Conservation (phyloP, 2,113 vertebrate species). For the Hippocampus abdominalis region DNA sequence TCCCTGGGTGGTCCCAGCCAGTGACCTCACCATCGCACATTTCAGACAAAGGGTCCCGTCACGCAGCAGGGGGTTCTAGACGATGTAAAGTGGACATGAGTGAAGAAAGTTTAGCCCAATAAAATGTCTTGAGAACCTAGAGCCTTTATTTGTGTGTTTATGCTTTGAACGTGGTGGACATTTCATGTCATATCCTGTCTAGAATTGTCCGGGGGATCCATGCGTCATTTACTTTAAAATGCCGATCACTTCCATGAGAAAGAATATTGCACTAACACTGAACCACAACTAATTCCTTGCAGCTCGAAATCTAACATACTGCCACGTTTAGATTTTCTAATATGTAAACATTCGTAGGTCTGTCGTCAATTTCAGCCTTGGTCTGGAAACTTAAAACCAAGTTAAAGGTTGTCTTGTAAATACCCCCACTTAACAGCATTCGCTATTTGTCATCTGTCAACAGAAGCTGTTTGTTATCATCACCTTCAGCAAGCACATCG, state of each 20-base stretch:
- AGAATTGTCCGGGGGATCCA: slow-evolving; percentile 41
- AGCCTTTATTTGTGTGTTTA: slow-evolving; percentile 6
- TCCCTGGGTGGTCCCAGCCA: slow-evolving; percentile 43
- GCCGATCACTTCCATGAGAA: slow-evolving; percentile 46
- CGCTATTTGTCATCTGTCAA: background rate
- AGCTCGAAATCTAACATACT: slow-evolving; percentile 8
- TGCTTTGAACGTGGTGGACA: slow-evolving; percentile 35
- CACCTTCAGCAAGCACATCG: slow-evolving; percentile 99
- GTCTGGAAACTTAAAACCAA: background rate
- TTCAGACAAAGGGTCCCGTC: slow-evolving; percentile 24
- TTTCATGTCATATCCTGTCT: slow-evolving; percentile 58
- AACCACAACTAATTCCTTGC: slow-evolving; percentile 43
- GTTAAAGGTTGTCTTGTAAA: background rate
- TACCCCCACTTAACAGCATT: background rate
- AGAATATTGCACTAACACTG: slow-evolving; percentile 31
- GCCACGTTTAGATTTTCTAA: slow-evolving; percentile 31
- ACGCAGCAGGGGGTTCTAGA: slow-evolving; percentile 20
- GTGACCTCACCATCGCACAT: slow-evolving; percentile 55
- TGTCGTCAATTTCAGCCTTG: background rate
- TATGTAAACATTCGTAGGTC: slow-evolving; percentile 3
- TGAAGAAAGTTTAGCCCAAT: slow-evolving; percentile 9
- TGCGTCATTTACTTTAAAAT: slow-evolving; percentile 59
- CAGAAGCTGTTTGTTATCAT: slow-evolving; percentile 99
- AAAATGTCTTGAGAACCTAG: slow-evolving; percentile 11
- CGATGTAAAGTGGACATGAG: slow-evolving; percentile 42